Evolutionary conservation across 2,113 vertebrate species (phyloP).

Genomic region (Muntiacus reevesi): DNA sequence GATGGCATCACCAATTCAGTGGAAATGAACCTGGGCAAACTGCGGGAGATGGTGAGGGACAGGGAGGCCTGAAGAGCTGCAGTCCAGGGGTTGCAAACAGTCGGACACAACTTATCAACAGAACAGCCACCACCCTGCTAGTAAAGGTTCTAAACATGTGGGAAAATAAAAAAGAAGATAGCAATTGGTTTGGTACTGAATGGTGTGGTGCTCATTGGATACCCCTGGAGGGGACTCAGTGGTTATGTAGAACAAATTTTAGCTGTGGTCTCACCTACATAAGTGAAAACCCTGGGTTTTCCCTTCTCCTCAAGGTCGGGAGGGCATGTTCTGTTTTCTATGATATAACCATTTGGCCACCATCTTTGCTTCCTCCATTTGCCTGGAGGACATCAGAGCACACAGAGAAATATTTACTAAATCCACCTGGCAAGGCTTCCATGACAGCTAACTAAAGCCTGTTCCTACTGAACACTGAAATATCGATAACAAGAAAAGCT

Average conservation of each 20-base stretch:
- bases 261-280: neutral
- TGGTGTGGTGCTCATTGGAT: accelerated
- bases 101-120: neutral
- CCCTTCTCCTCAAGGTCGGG: neutral
- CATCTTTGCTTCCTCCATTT: neutral
- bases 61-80: neutral
- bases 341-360: neutral
- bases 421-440: neutral
- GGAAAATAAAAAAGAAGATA: neutral
- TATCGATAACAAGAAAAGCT: neutral
- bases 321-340: neutral
- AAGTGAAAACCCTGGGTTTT: neutral
- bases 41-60: neutral
- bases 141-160: neutral
- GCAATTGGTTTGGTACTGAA: neutral
- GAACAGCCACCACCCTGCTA: neutral
- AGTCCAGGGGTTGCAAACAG: neutral
- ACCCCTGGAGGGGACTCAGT: too few species aligned
- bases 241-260: neutral
- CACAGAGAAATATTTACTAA: neutral
- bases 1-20: neutral
- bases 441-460: neutral
- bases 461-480: neutral
- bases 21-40: neutral
- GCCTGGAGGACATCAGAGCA: neutral